phyloP scores from a whole-genome alignment of 2,113 vertebrate genomes.

The Erpornis zantholeuca region DNA sequence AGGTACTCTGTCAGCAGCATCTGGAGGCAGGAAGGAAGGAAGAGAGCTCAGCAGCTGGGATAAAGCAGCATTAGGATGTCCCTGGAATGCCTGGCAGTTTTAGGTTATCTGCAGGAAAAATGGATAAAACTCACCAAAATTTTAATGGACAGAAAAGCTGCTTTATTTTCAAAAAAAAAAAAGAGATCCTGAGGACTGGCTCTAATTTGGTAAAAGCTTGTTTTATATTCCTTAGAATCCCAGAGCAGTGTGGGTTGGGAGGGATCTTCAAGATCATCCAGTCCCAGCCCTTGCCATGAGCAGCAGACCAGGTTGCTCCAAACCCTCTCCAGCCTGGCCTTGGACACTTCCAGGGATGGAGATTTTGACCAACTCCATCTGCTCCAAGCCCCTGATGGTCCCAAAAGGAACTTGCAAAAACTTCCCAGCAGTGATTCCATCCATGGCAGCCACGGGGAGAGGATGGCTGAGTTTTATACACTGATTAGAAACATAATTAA shows the following conservation, averaged over 20 bases:
- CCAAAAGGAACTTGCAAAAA: not conserved
- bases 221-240: not conserved
- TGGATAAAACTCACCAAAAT: rapidly evolving
- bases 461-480: not conserved
- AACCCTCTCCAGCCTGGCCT: not conserved
- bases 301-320: not conserved
- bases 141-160: rapidly evolving
- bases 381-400: not conserved
- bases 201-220: not conserved
- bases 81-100: conserved; percentile 6
- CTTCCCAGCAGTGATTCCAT: rapidly evolving
- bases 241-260: not conserved
- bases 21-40: conserved; percentile 59
- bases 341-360: not conserved
- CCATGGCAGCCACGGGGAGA: not conserved
- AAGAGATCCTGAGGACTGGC: rapidly evolving
- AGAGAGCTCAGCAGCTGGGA: conserved; percentile 39
- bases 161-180: not conserved
- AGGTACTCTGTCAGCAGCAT: conserved; percentile 95
- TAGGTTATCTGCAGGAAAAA: conserved; percentile 2
- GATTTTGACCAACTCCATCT: not conserved
- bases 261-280: not conserved
- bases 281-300: not conserved
- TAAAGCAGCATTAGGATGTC: conserved; percentile 5
- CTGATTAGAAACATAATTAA: not conserved